Evolutionary conservation across 2,888 invertebrate genomes (phyloP), one percentile per base, ranked within the genome.

Genomic region (Apodemia hepburni): DNA sequence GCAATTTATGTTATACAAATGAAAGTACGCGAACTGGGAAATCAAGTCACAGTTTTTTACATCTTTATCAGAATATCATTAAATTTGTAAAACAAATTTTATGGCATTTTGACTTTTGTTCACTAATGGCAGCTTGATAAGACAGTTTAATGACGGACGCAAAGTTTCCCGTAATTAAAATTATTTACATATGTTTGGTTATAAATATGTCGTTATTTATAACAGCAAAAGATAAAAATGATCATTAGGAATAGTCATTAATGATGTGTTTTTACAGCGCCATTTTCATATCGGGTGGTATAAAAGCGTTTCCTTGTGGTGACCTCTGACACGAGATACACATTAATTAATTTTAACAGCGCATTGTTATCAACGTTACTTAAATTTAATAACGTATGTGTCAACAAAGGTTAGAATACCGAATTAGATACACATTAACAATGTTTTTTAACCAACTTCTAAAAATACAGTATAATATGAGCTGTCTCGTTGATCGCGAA

Each of bases 281-380:
- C 29, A 57, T 70, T 73, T 71, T 66, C 68, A 73, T 69, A 70
- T 65, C 72, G 73, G 72, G 29, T 29, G 51, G 42, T 51, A 61
- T 51, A 74, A 77, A 75, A 71, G 70, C 65, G 72, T 80, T 87
- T 89, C 76, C 76, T 88, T 82, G 81, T 84, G 66, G 74, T 80
- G 82, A 86, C 87, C 89, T 83, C 80, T 88, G 86, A 87, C 89
- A 83, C 74, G 58, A 85, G 85, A 85, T 86, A 86, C 70, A 66
- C 72, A 77, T 74, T 85, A 82, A 86, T 87, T 84, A 85, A 80
- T 65, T 71, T 65, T 66, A 69, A 70, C 69, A 18, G 62, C 64
- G 64, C 57, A 67, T 70, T 69, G 70, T 70, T 71, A 70, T 71
- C 69, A 65, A 59, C 65, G 61, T 68, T 61, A 59, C 42, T 47